These are phyloP conservation scores for Daubentonia madagascariensis DNA, from an alignment of 2,113 vertebrate genomes.

Conservation along the genomic window DNA sequence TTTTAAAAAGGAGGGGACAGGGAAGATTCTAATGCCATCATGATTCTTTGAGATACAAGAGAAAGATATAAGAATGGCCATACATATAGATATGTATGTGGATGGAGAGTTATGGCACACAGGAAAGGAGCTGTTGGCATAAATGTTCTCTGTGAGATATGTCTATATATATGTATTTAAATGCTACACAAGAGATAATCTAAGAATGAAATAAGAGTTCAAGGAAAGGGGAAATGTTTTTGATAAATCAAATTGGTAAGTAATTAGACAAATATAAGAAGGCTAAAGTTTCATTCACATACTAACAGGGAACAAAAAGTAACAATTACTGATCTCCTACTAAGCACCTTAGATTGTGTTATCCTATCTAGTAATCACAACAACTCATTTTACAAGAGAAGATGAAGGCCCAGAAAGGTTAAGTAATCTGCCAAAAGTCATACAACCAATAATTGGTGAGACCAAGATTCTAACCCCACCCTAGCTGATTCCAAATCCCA, in stretches of 20 bases:
- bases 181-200: background rate
- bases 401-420: background rate
- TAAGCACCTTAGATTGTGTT: background rate
- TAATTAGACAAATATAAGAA: background rate
- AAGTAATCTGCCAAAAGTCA: background rate
- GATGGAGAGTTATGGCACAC: background rate
- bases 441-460: background rate
- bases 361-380: background rate
- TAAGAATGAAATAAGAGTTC: background rate
- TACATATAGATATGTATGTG: background rate
- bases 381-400: background rate
- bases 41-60: background rate
- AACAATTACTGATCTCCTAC: background rate
- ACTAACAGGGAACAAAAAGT: constrained; percentile 7
- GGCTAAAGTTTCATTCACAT: background rate
- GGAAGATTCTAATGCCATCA: background rate
- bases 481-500: background rate
- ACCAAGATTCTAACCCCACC: background rate
- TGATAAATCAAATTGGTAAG: background rate
- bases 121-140: background rate
- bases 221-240: background rate
- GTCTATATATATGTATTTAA: no score
- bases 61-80: background rate
- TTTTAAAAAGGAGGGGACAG: background rate
- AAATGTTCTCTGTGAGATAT: background rate